Evolutionary conservation across 2,113 vertebrate genomes (phyloP), one percentile per base, ranked within the genome.

Genomic region (Agapornis roseicollis): DNA sequence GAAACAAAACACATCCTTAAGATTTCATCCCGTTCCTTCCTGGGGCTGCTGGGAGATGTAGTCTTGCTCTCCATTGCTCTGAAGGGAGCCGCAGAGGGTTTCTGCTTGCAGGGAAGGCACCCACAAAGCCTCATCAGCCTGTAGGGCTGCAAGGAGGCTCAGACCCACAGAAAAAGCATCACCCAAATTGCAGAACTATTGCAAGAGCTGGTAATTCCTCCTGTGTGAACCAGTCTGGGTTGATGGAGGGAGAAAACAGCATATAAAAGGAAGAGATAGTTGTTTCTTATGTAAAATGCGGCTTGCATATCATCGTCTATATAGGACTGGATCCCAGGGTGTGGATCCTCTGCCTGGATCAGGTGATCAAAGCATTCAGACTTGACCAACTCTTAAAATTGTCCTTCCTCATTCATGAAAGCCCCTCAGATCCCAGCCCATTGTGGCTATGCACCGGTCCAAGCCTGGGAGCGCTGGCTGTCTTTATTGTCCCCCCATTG

Each of bases 31-130:
- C 37, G 71, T 86, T 95, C 56, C 50, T 71, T 89, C 61, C 82
- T 74, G 70, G 37, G 87, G 92, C 87, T 96, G 69, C 93, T 97
- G 95, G 94, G 94, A 94, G 86, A 63, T 96, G 96, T 97, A 96
- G 94, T 93, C 53, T 81, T 33, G 1, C 1, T 52, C 65, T 61
- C 65, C 23, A 0, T 46, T 23, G 17, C 46, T 39, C 71, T 0
- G 0, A 13, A 63, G 65, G 8, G 29, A 74, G 63, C 6, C 2
- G 0, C 39, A 41, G 13, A 17, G 8, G 19, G 17, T 71, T 87
- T 88, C 61, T 72, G 17, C 60, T 73, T 1, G 0, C 5, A 39
- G 28, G 23, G 17, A 41, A 22, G 15, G 11, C 42, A 46, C 31
- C 17, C 3, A 0, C 47, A 66, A 69, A 24, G 33, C 41, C 49